A percentile compares a stretch with the other conserved stretches of the same genome.
These are phyloP conservation scores for Empis livida DNA, from an alignment of 2,888 invertebrate species.

Conservation along the genomic window DNA sequence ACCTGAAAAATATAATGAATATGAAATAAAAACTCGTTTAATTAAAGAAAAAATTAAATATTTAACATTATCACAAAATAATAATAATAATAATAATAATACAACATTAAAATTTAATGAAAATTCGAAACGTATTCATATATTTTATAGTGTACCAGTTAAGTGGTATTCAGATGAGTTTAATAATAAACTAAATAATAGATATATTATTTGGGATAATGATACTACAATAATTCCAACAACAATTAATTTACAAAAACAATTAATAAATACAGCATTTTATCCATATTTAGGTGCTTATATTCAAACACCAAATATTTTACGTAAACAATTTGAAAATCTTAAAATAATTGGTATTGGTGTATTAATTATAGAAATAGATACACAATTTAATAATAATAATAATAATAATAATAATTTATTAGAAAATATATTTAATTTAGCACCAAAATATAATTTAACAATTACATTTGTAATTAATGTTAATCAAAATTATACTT, in stretches of 20 bases:
- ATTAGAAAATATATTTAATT: slow-evolving; percentile 34
- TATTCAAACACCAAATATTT: slow-evolving; percentile 29
- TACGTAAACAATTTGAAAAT: slow-evolving; percentile 46
- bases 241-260: slow-evolving; percentile 6
- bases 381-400: slow-evolving; percentile 18
- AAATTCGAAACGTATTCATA: slow-evolving; percentile 28
- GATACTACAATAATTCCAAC: slow-evolving; percentile 5
- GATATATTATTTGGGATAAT: slow-evolving; percentile 17
- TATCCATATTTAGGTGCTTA: slow-evolving; percentile 32
- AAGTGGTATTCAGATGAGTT: slow-evolving; percentile 31
- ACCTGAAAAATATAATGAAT: slow-evolving; percentile 35
- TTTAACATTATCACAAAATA: slow-evolving; percentile 21
- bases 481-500: slow-evolving; percentile 41
- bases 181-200: slow-evolving; percentile 11
- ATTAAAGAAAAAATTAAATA: slow-evolving; percentile 31
- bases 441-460: slow-evolving; percentile 37
- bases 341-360: slow-evolving; percentile 46
- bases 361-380: slow-evolving; percentile 45
- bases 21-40: slow-evolving; percentile 29
- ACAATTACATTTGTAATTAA: slow-evolving; percentile 48
- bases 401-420: slow-evolving; percentile 20
- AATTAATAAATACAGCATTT: slow-evolving; percentile 28
- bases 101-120: slow-evolving; percentile 22
- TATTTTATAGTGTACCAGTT: slow-evolving; percentile 33
- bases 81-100: slow-evolving; percentile 19